Percentiles rank a stretch among this genome's conserved stretches.
Evolutionary conservation across 2,888 invertebrate species (phyloP).

Genomic region (Andrena bicolor): DNA sequence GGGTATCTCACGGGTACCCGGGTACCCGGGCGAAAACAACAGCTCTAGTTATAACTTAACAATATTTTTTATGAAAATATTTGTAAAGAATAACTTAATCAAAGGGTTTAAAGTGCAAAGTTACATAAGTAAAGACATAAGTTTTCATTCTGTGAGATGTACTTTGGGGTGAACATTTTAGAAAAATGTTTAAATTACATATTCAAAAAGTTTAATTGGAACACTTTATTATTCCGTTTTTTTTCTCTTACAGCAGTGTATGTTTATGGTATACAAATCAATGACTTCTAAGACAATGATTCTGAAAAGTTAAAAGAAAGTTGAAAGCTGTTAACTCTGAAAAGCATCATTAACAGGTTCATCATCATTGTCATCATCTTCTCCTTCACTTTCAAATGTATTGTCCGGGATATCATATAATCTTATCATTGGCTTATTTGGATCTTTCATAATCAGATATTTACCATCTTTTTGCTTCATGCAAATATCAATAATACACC

Average conservation of each 20-base stretch:
- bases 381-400: conserved; percentile 99
- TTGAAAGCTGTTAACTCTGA: conserved; percentile 76
- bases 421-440: conserved; percentile 98
- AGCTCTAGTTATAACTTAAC: too few species aligned
- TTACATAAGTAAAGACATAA: not conserved
- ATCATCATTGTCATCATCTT: conserved; percentile 93
- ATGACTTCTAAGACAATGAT: conserved; percentile 32
- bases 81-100: too few species aligned
- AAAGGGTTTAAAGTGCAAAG: too few species aligned
- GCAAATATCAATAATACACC: conserved; percentile 98
- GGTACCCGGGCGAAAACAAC: too few species aligned
- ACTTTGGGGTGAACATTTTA: not conserved
- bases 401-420: conserved; percentile 99
- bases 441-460: conserved; percentile 99
- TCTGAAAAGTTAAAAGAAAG: not conserved
- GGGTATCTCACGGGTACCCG: too few species aligned
- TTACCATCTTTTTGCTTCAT: conserved; percentile 99
- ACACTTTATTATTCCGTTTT: conserved; percentile 32
- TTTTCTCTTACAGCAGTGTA: conserved; percentile 30
- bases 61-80: too few species aligned
- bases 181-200: conserved; percentile 3
- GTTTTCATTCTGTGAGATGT: not conserved
- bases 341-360: conserved; percentile 84
- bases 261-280: conserved; percentile 34
- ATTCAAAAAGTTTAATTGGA: conserved; percentile 8